These are phyloP conservation scores for Hermetia illucens DNA, from an alignment of 1,140 invertebrate genomes.

Conservation along the genomic window DNA sequence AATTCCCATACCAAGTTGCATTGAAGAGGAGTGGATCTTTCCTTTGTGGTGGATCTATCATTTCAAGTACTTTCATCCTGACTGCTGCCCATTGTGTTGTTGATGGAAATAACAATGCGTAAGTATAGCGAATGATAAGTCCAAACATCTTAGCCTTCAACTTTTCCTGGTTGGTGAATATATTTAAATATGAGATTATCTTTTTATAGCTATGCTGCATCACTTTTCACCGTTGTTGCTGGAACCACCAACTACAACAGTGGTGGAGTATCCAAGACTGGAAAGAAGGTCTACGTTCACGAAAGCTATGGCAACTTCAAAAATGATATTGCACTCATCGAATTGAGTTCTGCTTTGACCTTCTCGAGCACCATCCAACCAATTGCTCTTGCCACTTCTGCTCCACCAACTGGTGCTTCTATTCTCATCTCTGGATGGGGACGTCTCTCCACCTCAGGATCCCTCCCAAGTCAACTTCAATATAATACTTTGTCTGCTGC, in stretches of 20 bases:
- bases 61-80: conserved; percentile 31
- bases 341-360: conserved; percentile 19
- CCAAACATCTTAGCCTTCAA: too few species aligned
- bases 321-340: conserved; percentile 38
- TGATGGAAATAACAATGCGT: conserved; percentile 1
- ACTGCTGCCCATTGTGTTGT: conserved; percentile 36
- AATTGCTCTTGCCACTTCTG: conserved; percentile 18
- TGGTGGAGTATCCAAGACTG: conserved; percentile 20
- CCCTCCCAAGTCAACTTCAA: conserved; percentile 15
- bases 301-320: conserved; percentile 16
- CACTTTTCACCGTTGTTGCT: conserved; percentile 17
- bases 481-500: too few species aligned
- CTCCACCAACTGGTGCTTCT: conserved; percentile 14
- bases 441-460: conserved; percentile 15
- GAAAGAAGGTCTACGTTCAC: conserved; percentile 24
- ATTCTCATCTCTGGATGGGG: conserved; percentile 36
- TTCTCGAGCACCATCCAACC: conserved; percentile 23
- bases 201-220: conserved; percentile 5
- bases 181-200: too few species aligned
- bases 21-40: conserved; percentile 21
- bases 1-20: conserved; percentile 32
- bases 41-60: conserved; percentile 37
- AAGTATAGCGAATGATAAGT: too few species aligned
- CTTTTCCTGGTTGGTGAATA: too few species aligned
- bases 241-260: conserved; percentile 20